phyloP scores from a whole-genome alignment of 1,140 invertebrate species.

The Orchestia grillus region DNA sequence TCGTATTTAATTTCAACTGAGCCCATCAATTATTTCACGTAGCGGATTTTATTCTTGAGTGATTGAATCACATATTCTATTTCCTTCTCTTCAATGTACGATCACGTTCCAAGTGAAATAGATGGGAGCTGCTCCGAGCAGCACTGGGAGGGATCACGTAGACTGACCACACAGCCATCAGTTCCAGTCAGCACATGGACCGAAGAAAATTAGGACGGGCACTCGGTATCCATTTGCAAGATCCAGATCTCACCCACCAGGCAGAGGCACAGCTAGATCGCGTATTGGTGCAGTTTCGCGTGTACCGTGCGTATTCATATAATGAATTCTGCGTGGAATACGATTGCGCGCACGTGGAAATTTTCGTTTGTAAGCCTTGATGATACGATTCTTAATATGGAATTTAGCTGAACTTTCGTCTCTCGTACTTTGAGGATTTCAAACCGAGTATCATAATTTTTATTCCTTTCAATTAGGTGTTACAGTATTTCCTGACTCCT shows the following conservation, averaged over 20 bases:
- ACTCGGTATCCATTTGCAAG: background rate
- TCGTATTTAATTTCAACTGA: background rate
- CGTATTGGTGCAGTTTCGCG: too few species aligned
- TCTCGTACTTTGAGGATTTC: too few species aligned
- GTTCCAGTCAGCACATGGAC: background rate
- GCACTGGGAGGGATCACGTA: background rate
- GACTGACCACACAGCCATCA: background rate
- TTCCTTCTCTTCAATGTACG: background rate
- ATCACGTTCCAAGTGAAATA: background rate
- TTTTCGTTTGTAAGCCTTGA: too few species aligned
- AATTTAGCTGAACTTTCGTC: too few species aligned
- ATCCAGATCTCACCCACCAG: background rate
- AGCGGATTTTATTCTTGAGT: background rate
- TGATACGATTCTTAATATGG: too few species aligned
- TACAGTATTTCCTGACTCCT: too few species aligned
- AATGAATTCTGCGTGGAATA: too few species aligned
- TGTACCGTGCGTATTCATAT: too few species aligned
- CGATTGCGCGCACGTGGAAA: too few species aligned
- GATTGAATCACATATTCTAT: background rate
- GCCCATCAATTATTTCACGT: background rate
- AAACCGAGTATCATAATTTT: too few species aligned
- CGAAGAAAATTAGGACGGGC: background rate
- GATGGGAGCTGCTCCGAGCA: background rate
- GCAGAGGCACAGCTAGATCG: too few species aligned
- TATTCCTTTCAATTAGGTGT: too few species aligned